These are phyloP conservation scores for Cyclargus thomasi DNA, from an alignment of 1,140 invertebrate species.

Conservation along the genomic window DNA sequence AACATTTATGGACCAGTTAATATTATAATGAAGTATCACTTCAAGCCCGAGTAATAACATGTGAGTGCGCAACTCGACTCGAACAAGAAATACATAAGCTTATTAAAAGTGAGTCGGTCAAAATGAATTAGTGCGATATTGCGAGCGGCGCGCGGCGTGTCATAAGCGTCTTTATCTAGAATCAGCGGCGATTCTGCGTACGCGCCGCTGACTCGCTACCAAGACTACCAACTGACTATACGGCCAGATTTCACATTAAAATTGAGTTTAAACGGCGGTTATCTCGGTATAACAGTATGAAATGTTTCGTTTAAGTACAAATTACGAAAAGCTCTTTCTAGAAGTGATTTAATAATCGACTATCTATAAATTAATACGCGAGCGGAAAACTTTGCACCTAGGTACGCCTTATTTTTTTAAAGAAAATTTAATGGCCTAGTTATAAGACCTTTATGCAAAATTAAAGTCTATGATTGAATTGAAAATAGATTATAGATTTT, in stretches of 20 bases:
- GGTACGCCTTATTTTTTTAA: too few species aligned
- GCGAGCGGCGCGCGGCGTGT: neutral
- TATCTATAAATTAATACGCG: too few species aligned
- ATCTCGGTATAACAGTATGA: neutral
- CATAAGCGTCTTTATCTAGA: conserved; percentile 8
- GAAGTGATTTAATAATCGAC: too few species aligned
- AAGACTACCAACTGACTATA: too few species aligned
- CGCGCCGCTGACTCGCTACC: neutral
- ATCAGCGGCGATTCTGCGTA: conserved; percentile 2
- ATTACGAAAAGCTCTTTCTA: too few species aligned
- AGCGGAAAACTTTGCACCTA: too few species aligned
- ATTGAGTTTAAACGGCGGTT: neutral
- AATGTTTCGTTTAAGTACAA: too few species aligned
- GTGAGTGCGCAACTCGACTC: neutral
- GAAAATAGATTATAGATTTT: too few species aligned
- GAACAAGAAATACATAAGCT: neutral
- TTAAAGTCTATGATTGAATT: too few species aligned
- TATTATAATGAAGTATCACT: neutral
- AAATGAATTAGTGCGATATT: conserved; percentile 13
- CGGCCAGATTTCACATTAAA: neutral
- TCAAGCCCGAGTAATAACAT: neutral
- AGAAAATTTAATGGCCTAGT: too few species aligned
- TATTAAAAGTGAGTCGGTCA: neutral
- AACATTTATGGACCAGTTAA: too few species aligned
- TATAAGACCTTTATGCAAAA: too few species aligned